A percentile compares a stretch with the other conserved stretches of the same genome.
Conservation (phyloP, 2,888 invertebrate species). For the Ephialtes manifestator region DNA sequence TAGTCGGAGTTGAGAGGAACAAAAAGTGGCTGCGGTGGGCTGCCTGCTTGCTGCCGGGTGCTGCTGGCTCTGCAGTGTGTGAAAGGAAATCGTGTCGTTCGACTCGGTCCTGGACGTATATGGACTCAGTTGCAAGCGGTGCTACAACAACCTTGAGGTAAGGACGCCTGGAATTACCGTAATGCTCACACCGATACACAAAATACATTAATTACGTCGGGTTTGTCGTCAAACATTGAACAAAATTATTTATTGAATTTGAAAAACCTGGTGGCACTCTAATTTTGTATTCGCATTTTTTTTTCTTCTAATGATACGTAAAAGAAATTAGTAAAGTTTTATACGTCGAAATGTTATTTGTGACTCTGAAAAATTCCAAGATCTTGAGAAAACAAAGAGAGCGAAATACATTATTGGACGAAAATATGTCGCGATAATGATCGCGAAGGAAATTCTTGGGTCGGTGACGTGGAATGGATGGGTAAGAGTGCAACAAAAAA, state of each 20-base stretch:
- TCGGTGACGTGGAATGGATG: not conserved
- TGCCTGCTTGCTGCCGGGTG: not conserved
- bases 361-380: not conserved
- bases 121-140: slow-evolving; percentile 39
- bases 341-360: not conserved
- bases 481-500: not conserved
- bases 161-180: slow-evolving; percentile 52
- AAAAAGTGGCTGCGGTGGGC: not conserved
- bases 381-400: not conserved
- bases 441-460: not conserved
- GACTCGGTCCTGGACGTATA: slow-evolving; percentile 30
- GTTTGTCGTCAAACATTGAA: not conserved
- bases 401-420: not conserved
- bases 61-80: slow-evolving; percentile 34
- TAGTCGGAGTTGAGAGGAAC: not conserved
- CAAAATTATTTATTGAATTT: no score
- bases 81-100: slow-evolving; percentile 58
- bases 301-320: no score
- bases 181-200: slow-evolving; percentile 7
- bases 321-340: not conserved
- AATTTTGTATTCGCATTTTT: not conserved
- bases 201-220: slow-evolving; percentile 3
- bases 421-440: not conserved
- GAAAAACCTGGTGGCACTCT: no score
- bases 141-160: slow-evolving; percentile 52